Conservation (phyloP, 1,140 invertebrate genomes). For the Holotrichia oblita region DNA sequence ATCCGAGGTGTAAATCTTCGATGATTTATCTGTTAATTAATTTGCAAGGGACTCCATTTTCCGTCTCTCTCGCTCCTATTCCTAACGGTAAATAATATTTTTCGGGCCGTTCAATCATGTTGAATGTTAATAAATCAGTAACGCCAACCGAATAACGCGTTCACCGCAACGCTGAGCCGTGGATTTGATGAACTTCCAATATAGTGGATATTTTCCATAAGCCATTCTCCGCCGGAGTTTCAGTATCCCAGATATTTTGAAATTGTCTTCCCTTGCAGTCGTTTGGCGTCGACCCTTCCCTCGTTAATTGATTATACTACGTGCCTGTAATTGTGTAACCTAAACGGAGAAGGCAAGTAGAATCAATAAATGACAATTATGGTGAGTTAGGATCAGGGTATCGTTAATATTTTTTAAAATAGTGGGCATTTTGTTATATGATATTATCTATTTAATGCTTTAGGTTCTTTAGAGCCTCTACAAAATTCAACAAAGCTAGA, state of each 20-base stretch:
- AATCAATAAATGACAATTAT: neutral
- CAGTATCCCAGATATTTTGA: neutral
- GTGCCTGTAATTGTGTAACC: neutral
- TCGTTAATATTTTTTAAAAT: too few species aligned
- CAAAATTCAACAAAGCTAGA: too few species aligned
- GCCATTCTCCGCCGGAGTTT: neutral
- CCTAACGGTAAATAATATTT: constrained; percentile 27
- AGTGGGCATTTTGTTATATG: too few species aligned
- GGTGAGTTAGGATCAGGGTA: too few species aligned
- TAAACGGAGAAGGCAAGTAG: neutral
- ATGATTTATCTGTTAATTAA: constrained; percentile 36
- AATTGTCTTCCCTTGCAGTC: neutral
- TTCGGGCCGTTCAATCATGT: constrained; percentile 2
- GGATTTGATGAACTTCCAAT: constrained; percentile 33
- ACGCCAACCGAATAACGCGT: neutral
- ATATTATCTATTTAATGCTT: too few species aligned
- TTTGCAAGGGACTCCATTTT: neutral
- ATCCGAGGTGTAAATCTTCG: constrained; percentile 23
- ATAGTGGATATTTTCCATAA: constrained; percentile 26
- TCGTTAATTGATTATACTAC: constrained; percentile 2
- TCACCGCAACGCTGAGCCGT: constrained; percentile 1
- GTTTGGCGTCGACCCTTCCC: neutral
- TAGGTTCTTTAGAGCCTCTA: too few species aligned
- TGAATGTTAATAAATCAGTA: constrained; percentile 26
- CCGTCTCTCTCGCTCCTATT: neutral